These are phyloP conservation scores for Pseudorhombus dupliciocellatus DNA, from an alignment of 2,113 vertebrate genomes.

Conservation along the genomic window DNA sequence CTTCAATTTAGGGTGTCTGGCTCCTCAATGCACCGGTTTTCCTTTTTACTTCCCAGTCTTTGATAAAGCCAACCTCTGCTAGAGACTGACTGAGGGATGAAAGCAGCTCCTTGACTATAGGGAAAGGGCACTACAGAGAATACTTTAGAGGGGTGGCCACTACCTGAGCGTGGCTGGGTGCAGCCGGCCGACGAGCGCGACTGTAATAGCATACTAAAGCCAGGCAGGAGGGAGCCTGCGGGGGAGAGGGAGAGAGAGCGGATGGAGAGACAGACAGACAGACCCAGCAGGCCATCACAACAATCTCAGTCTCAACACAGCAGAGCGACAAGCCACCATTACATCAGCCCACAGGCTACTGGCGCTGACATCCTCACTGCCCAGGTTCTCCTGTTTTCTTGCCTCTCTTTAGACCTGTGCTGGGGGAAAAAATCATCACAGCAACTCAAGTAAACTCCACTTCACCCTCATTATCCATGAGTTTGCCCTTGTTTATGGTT, in stretches of 20 bases:
- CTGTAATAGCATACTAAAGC: conserved; percentile 49
- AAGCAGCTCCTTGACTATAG: conserved; percentile 33
- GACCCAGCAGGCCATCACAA: conserved; percentile 63
- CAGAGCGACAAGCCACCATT: conserved; percentile 54
- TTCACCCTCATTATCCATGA: conserved; percentile 57
- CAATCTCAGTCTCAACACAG: conserved; percentile 55
- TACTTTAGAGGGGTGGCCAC: conserved; percentile 9
- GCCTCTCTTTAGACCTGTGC: conserved; percentile 38
- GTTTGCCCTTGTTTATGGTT: conserved; percentile 40
- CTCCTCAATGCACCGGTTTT: conserved; percentile 17
- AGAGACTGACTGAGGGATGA: conserved; percentile 32
- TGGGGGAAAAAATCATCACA: conserved; percentile 28
- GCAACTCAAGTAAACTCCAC: conserved; percentile 9
- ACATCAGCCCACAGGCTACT: conserved; percentile 47
- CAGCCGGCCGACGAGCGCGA: conserved; percentile 7
- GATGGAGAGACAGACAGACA: conserved; percentile 42
- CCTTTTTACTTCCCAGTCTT: conserved; percentile 22
- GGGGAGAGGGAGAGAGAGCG: conserved; percentile 29
- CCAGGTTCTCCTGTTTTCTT: conserved; percentile 31
- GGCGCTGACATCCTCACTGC: conserved; percentile 28
- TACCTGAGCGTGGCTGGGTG: conserved; percentile 6
- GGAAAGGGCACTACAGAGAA: conserved; percentile 22
- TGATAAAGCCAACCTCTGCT: conserved; percentile 37
- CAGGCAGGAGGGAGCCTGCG: conserved; percentile 40
- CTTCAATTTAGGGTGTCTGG: conserved; percentile 1